Conservation (phyloP, 2,113 vertebrate species). For the Corythoichthys intestinalis region DNA sequence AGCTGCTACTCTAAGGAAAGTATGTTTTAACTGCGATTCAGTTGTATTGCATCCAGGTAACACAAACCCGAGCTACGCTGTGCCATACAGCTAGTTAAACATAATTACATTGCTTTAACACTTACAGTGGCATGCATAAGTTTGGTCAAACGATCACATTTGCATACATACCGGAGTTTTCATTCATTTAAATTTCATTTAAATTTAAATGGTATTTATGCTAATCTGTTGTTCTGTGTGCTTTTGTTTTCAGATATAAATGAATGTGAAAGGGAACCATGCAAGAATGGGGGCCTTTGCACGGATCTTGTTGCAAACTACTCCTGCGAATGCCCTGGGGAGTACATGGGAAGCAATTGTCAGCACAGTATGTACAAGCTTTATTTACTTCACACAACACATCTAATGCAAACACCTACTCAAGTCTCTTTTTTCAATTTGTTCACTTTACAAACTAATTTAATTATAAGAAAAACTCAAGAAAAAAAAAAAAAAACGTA, state of each 20-base stretch:
- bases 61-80: no score
- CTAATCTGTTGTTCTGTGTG: neutral
- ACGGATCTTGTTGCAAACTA: slow-evolving; percentile 96
- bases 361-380: slow-evolving; percentile 87
- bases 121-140: no score
- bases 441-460: neutral
- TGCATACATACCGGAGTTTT: neutral
- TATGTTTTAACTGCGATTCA: no score
- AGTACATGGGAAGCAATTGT: slow-evolving; percentile 98
- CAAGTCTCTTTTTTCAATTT: neutral
- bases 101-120: no score
- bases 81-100: no score
- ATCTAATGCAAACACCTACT: slow-evolving; percentile 7
- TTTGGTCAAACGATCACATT: neutral
- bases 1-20: no score
- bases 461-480: neutral
- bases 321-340: slow-evolving; percentile 94
- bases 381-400: slow-evolving; percentile 15
- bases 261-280: slow-evolving; percentile 91
- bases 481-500: neutral
- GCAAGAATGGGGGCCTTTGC: slow-evolving; percentile 94
- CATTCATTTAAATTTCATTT: neutral
- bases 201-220: neutral
- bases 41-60: no score
- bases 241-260: slow-evolving; percentile 82